Conservation (phyloP, 2,888 invertebrate species). For the Drosophila borealis region DNA sequence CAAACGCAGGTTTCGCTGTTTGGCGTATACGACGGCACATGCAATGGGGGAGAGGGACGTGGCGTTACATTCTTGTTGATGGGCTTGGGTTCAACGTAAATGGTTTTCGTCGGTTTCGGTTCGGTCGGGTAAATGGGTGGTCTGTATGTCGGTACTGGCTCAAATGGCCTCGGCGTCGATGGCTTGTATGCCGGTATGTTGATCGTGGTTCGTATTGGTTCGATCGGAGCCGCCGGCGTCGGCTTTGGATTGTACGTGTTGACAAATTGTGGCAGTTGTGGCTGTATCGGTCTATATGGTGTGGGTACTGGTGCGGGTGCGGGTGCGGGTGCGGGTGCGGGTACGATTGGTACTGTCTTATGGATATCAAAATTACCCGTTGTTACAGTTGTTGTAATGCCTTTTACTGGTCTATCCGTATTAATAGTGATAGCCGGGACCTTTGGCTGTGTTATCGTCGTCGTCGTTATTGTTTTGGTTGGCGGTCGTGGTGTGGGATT, state of each 20-base stretch:
- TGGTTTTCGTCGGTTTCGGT: conserved; percentile 32
- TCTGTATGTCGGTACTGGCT: conserved; percentile 22
- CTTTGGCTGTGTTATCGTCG: conserved; percentile 69
- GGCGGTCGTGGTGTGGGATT: conserved; percentile 62
- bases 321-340: conserved; percentile 50
- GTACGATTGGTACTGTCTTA: conserved; percentile 50
- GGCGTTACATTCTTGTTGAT: conserved; percentile 70
- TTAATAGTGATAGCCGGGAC: conserved; percentile 80
- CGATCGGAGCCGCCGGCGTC: conserved; percentile 47
- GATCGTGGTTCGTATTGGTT: conserved; percentile 35
- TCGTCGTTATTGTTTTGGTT: conserved; percentile 48
- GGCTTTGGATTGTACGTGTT: conserved; percentile 34
- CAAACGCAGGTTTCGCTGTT: conserved; percentile 76
- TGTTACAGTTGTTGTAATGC: conserved; percentile 67
- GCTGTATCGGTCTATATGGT: conserved; percentile 31
- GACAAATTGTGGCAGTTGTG: conserved; percentile 47
- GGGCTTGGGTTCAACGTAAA: conserved; percentile 45
- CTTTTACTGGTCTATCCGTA: conserved; percentile 70
- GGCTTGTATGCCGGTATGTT: conserved; percentile 42
- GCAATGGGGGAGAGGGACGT: conserved; percentile 74
- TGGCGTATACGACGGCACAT: conserved; percentile 58
- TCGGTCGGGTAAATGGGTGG: conserved; percentile 43
- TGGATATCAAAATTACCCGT: conserved; percentile 79
- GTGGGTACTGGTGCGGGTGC: conserved; percentile 32
- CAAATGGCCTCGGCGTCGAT: conserved; percentile 56